Evolutionary conservation across 2,888 invertebrate species (phyloP).

Genomic region (Dicyrtomina minuta): DNA sequence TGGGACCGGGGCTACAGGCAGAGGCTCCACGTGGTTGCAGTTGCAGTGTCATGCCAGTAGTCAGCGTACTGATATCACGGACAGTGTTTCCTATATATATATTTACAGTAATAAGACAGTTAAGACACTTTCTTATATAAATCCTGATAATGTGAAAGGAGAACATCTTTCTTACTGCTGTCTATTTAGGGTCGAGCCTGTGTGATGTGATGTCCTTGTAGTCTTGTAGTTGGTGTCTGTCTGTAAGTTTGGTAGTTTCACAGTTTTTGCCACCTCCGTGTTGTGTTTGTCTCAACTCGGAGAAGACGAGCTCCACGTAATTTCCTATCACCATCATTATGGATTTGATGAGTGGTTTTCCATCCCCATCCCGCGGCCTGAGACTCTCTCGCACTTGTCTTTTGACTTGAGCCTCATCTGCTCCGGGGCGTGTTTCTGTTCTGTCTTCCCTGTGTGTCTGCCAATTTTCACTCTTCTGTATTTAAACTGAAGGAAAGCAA

Average conservation of each 20-base stretch:
- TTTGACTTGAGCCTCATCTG: too few species aligned
- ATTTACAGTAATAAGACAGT: too few species aligned
- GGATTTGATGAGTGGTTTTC: slow-evolving; percentile 30
- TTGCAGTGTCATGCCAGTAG: too few species aligned
- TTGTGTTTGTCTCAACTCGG: not conserved
- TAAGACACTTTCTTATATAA: too few species aligned
- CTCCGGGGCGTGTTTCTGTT: not conserved
- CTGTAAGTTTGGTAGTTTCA: not conserved
- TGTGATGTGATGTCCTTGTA: slow-evolving; percentile 1
- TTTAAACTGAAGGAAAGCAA: not conserved
- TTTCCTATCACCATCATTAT: slow-evolving; percentile 33
- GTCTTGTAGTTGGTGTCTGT: too few species aligned
- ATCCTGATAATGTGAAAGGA: not conserved
- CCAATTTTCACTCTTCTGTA: slow-evolving; percentile 12
- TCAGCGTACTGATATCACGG: too few species aligned
- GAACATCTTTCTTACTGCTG: slow-evolving; percentile 11
- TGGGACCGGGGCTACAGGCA: too few species aligned
- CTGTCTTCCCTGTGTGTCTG: slow-evolving; percentile 14
- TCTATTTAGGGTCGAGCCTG: not conserved
- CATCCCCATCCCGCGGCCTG: too few species aligned
- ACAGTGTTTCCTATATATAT: too few species aligned
- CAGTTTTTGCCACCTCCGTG: slow-evolving; percentile 24
- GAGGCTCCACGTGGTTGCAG: too few species aligned
- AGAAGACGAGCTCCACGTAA: too few species aligned
- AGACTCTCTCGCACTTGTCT: too few species aligned